phyloP scores from a whole-genome alignment of 1,140 invertebrate genomes.

The Ptiloglossa arizonensis region DNA sequence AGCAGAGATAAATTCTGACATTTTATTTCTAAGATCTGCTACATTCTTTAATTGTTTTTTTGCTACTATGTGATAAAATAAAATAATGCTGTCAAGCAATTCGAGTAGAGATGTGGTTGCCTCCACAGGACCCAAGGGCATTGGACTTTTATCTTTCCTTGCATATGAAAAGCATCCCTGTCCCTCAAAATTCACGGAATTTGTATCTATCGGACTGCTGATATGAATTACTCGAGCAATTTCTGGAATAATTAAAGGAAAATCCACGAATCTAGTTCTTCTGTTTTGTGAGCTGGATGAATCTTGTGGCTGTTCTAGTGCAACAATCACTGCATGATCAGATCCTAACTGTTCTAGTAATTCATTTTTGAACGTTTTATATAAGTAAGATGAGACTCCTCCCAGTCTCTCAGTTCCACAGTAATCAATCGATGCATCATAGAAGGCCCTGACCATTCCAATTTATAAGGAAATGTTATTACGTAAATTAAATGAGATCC shows the following conservation, averaged over 20 bases:
- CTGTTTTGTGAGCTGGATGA: constrained; percentile 53
- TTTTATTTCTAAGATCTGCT: constrained; percentile 82
- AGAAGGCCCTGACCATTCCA: constrained; percentile 80
- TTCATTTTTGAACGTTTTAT: constrained; percentile 84
- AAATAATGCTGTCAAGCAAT: constrained; percentile 86
- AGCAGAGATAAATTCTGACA: constrained; percentile 83
- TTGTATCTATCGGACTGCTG: constrained; percentile 57
- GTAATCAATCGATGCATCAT: constrained; percentile 85
- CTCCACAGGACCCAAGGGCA: constrained; percentile 77
- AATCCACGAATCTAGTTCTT: constrained; percentile 61
- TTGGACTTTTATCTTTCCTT: constrained; percentile 67
- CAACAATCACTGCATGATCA: constrained; percentile 76
- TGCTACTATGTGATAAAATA: constrained; percentile 87
- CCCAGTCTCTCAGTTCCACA: constrained; percentile 87
- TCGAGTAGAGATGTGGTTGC: constrained; percentile 81
- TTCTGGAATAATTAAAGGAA: constrained; percentile 67
- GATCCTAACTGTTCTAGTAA: constrained; percentile 79
- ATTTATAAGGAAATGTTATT: constrained; percentile 60
- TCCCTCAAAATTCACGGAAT: constrained; percentile 69
- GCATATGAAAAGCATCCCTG: constrained; percentile 70
- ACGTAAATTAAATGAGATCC: constrained; percentile 51
- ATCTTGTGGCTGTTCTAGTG: constrained; percentile 73
- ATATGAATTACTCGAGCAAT: constrained; percentile 70
- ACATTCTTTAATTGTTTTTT: constrained; percentile 89
- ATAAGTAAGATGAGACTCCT: constrained; percentile 86